Evolutionary conservation across 2,888 invertebrate species (phyloP).

Genomic region (Cheilosia urbana): DNA sequence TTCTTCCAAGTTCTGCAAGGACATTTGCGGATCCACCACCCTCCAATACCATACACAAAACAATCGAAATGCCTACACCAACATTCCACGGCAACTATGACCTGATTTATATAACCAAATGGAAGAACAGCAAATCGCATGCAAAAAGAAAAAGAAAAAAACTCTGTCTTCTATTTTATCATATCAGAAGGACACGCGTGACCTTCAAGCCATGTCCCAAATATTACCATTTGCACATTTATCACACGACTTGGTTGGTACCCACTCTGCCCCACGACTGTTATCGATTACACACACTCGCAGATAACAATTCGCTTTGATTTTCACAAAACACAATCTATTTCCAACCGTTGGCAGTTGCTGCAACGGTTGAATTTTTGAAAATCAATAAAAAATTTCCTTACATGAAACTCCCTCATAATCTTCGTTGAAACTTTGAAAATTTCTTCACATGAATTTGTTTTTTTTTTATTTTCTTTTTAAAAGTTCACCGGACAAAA

Average conservation of each 20-base stretch:
- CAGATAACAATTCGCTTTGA: slow-evolving; percentile 10
- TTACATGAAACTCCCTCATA: slow-evolving; percentile 65
- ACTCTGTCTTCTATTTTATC: slow-evolving; percentile 30
- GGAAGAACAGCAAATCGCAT: slow-evolving; percentile 37
- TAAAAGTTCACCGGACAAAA: slow-evolving; percentile 71
- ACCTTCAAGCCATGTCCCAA: slow-evolving; percentile 59
- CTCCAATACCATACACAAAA: background rate
- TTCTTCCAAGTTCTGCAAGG: background rate
- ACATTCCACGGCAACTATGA: slow-evolving; percentile 8
- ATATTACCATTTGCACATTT: slow-evolving; percentile 24
- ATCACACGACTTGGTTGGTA: background rate
- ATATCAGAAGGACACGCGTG: slow-evolving; percentile 55
- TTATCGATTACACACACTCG: slow-evolving; percentile 62
- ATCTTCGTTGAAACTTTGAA: slow-evolving; percentile 3
- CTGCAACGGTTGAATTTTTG: slow-evolving; percentile 10
- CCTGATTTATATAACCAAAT: slow-evolving; percentile 57
- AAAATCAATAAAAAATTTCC: slow-evolving; percentile 47
- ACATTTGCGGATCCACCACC: background rate
- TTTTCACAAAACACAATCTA: background rate
- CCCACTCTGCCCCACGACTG: slow-evolving; percentile 23
- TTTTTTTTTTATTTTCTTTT: slow-evolving; percentile 18
- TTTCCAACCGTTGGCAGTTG: slow-evolving; percentile 12
- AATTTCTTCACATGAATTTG: slow-evolving; percentile 40
- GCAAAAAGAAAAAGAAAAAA: slow-evolving; percentile 22
- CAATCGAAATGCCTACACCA: background rate